These are phyloP conservation scores for Perca flavescens DNA, from an alignment of 2,113 vertebrate species.

Conservation along the genomic window DNA sequence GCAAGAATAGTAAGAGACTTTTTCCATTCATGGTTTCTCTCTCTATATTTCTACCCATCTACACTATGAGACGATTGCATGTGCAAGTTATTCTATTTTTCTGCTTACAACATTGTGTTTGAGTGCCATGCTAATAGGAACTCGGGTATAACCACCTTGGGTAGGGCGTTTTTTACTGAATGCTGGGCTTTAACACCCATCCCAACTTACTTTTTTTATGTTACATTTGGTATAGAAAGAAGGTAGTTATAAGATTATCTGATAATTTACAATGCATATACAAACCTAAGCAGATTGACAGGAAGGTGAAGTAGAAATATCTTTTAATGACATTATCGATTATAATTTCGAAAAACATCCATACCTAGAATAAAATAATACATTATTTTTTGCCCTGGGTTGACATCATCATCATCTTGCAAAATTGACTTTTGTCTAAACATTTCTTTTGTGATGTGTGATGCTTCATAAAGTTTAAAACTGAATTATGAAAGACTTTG, in stretches of 20 bases:
- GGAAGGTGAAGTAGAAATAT: background rate
- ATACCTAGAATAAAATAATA: background rate
- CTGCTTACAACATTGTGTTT: background rate
- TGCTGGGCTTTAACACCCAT: background rate
- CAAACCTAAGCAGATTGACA: background rate
- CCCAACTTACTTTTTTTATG: too few relatives aligned
- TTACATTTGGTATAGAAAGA: background rate
- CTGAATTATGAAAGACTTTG: constrained; percentile 4
- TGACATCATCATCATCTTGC: background rate
- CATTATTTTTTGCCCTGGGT: background rate
- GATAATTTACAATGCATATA: background rate
- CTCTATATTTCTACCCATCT: background rate
- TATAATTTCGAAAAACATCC: background rate
- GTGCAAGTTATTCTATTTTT: background rate
- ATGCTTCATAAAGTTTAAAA: constrained; percentile 6
- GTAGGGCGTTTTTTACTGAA: background rate
- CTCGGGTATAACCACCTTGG: background rate
- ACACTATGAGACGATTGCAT: background rate
- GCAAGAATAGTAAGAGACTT: background rate
- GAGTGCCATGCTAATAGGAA: background rate
- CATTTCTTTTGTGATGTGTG: background rate
- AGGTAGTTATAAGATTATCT: constrained; percentile 1
- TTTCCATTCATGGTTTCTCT: background rate
- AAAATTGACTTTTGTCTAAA: background rate
- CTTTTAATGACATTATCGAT: background rate